Evolutionary conservation across 2,797 vertebrate species (phyloP).

Genomic region (Myotis planiceps): DNA sequence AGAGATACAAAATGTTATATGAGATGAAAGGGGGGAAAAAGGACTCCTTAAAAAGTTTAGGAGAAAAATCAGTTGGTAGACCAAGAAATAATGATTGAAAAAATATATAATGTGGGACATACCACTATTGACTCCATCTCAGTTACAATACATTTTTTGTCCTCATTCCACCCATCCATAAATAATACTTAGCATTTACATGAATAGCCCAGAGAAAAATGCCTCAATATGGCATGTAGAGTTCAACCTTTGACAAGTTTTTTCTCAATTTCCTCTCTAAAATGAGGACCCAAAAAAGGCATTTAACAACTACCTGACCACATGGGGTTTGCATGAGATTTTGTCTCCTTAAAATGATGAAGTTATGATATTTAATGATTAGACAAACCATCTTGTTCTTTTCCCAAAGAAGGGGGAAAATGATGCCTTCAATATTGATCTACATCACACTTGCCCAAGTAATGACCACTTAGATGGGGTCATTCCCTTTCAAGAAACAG

Average conservation of each 20-base stretch:
- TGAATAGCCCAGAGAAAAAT: background rate
- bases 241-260: background rate
- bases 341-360: background rate
- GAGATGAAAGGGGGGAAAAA: background rate
- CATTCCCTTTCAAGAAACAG: background rate
- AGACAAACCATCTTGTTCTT: background rate
- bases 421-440: background rate
- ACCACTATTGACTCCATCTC: background rate
- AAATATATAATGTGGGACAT: background rate
- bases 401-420: background rate
- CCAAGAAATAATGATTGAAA: background rate
- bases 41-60: background rate
- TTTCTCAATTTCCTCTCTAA: slow-evolving; percentile 23
- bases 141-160: background rate
- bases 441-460: background rate
- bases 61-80: background rate
- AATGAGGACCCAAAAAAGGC: background rate
- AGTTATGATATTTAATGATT: background rate
- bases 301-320: background rate
- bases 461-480: background rate
- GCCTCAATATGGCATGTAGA: background rate
- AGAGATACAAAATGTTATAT: slow-evolving; percentile 32
- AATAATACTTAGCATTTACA: slow-evolving; percentile 2
- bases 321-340: background rate
- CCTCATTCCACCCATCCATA: background rate